Conservation (phyloP, 2,888 invertebrate genomes). For the Sphaerophoria rueppellii region DNA sequence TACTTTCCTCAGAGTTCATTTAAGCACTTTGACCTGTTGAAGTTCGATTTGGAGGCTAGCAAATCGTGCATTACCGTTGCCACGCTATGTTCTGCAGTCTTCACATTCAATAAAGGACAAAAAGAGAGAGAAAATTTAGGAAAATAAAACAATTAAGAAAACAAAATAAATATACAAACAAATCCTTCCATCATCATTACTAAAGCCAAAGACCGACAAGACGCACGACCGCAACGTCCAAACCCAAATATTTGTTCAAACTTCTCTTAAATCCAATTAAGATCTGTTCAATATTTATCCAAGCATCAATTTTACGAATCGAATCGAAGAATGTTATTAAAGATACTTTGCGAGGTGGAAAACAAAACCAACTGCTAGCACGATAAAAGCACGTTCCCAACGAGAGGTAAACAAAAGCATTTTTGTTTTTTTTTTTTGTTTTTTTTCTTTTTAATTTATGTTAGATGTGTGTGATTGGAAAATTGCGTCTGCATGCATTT, state of each 20-base stretch:
- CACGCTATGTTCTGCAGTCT: neutral
- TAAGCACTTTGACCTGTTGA: conserved; percentile 13
- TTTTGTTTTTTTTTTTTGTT: neutral
- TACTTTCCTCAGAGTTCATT: conserved; percentile 7
- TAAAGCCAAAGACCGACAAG: conserved; percentile 24
- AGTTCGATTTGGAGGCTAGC: neutral
- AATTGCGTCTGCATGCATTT: conserved; percentile 23
- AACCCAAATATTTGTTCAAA: conserved; percentile 46
- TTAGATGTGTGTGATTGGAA: neutral
- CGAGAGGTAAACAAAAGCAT: conserved; percentile 30
- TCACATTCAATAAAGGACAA: neutral
- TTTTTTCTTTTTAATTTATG: neutral
- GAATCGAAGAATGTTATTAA: conserved; percentile 39
- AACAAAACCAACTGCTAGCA: conserved; percentile 18
- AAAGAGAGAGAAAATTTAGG: neutral
- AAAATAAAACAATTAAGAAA: conserved; percentile 24
- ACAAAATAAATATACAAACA: conserved; percentile 35
- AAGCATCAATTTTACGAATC: conserved; percentile 47
- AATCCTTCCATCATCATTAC: conserved; percentile 34
- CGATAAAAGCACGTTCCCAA: conserved; percentile 14
- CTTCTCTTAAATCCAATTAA: conserved; percentile 61
- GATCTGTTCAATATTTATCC: conserved; percentile 63
- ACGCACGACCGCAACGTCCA: neutral
- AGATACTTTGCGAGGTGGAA: conserved; percentile 39
- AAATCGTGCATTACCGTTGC: neutral